Evolutionary conservation across 2,797 vertebrate genomes (phyloP).

Genomic region (Atherinosoma microstoma): DNA sequence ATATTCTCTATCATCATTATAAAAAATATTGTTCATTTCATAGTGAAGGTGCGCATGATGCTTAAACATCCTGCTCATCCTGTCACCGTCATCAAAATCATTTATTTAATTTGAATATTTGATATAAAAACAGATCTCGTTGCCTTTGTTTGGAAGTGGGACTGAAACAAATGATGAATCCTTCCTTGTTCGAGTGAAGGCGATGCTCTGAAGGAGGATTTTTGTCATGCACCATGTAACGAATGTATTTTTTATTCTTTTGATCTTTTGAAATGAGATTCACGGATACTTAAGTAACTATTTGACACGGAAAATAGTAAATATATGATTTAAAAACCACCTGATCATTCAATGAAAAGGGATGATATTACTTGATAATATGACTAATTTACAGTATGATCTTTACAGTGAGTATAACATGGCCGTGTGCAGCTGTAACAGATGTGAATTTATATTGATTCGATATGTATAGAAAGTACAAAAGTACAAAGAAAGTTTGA

Average conservation of each 20-base stretch:
- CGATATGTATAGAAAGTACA: neutral
- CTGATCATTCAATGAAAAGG: neutral
- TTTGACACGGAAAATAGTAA: neutral
- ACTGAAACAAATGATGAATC: neutral
- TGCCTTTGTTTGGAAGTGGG: neutral
- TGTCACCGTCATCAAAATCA: neutral
- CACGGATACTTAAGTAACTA: neutral
- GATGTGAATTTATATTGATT: no score
- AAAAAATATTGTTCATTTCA: neutral
- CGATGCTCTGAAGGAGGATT: neutral
- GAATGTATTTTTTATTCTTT: neutral
- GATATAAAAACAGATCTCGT: no score
- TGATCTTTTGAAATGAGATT: neutral
- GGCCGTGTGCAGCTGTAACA: neutral
- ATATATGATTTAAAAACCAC: neutral
- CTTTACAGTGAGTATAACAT: neutral
- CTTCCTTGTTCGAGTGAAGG: neutral
- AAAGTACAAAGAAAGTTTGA: neutral
- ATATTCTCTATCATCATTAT: neutral
- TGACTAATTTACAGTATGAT: neutral
- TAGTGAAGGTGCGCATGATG: neutral
- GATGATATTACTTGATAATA: neutral
- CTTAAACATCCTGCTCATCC: no score
- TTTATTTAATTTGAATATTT: neutral
- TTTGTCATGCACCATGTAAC: neutral